phyloP scores from a whole-genome alignment of 2,888 invertebrate species.

The Chirona hameri region DNA sequence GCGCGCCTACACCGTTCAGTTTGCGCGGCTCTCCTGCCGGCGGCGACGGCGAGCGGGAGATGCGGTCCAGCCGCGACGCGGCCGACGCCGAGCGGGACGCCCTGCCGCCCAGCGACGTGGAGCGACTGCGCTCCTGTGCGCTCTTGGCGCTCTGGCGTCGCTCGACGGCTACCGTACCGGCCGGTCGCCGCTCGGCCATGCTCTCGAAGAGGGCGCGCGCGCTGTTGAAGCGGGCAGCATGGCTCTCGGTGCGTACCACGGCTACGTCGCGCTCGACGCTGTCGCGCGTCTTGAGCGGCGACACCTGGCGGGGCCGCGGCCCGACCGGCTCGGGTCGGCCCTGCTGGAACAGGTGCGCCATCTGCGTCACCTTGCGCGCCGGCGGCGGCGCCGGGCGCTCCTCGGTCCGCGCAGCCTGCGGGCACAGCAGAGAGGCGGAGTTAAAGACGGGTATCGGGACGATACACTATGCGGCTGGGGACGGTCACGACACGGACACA shows the following conservation, averaged over 20 bases:
- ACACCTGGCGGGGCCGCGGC: background rate
- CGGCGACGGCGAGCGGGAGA: background rate
- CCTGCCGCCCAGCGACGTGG: background rate
- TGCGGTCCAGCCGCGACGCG: background rate
- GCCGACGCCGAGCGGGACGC: conserved; percentile 24
- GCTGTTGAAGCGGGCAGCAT: conserved; percentile 84
- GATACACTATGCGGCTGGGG: too few relatives aligned
- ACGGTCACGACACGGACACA: too few relatives aligned
- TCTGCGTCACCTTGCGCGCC: background rate
- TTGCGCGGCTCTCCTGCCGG: background rate
- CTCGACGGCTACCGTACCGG: conserved; percentile 25
- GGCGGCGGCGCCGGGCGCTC: background rate
- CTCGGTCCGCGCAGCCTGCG: background rate
- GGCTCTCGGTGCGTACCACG: conserved; percentile 80
- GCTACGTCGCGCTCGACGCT: conserved; percentile 52
- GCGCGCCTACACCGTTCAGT: conserved; percentile 1
- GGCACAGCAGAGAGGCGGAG: background rate
- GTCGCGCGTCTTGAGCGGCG: background rate
- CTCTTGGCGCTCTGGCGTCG: conserved; percentile 34
- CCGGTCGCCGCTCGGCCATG: conserved; percentile 53
- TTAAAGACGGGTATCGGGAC: too few relatives aligned
- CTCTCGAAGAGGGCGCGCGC: conserved; percentile 81
- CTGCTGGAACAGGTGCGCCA: conserved; percentile 28
- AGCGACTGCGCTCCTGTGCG: background rate
- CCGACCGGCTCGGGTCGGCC: conserved; percentile 7